Evolutionary conservation across 2,888 invertebrate genomes (phyloP), one percentile per base, ranked within the genome.

Genomic region (Teleogryllus oceanicus): DNA sequence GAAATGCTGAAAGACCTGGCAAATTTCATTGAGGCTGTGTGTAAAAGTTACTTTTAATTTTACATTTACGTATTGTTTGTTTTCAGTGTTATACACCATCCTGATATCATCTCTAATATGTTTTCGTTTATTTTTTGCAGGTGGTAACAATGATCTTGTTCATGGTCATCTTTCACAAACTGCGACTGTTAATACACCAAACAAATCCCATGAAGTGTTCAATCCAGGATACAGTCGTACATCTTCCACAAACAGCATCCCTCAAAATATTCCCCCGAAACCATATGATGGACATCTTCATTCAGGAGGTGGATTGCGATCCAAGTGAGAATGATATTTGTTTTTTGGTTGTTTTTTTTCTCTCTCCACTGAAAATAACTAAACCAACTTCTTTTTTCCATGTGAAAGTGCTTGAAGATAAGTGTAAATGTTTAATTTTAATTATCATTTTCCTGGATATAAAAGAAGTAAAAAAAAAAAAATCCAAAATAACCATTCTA

Each of bases 181-280:
- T 5, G 21, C 79, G 11, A 62, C 13, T 62, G 62, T n/a, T 16
- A n/a, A 13, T n/a, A 62, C 13, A 13, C 62, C n/a, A 37, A 37
- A 37, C 74, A 81, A 79, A 80, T 87, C 88, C 82, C 91, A 91
- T 84, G 91, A 91, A 85, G 89, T 90, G 13, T 91, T 91, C 85
- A 91, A 91, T 86, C 90, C 91, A 76, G 91, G 91, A 74, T 92
- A 91, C 85, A 91, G 91, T 84, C 88, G 92, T 82, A 91, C 92
- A 18, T 92, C 92, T 49, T 92, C 92, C 21, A 91, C 90, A 82
- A 92, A 91, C 84, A 91, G 91, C 84, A 89, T 86, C 80, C 85
- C 85, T 21, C 85, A 85, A 80, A 82, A 83, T 75, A 78, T 81
- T 11, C 80, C 78, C 77, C 74, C 76, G 21, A 77, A 80, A n/a